Evolutionary conservation across 64 coral and sea anemone species (phyloP).

Genomic region (Montipora sp.): DNA sequence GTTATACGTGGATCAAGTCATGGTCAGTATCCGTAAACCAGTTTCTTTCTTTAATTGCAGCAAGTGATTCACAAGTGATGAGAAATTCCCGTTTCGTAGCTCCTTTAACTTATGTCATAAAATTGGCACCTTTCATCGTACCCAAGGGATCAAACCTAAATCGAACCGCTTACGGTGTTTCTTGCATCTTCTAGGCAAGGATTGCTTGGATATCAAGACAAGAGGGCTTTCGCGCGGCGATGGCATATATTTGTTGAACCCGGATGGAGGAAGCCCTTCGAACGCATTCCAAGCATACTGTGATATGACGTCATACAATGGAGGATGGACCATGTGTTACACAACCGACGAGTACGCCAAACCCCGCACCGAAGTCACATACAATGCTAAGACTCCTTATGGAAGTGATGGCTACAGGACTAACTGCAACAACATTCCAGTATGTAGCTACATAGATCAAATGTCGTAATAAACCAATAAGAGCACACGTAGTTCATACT

Average conservation of each 20-base stretch:
- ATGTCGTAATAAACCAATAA: too few relatives aligned
- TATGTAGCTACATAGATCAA: neutral
- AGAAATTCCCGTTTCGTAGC: too few relatives aligned
- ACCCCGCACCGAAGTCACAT: constrained; percentile 23
- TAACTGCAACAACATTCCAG: constrained; percentile 25
- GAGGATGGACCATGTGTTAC: constrained; percentile 65
- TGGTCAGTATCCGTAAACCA: too few relatives aligned
- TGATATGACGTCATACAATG: constrained; percentile 51
- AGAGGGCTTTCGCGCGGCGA: neutral
- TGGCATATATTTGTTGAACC: constrained; percentile 40
- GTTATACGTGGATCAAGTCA: too few relatives aligned
- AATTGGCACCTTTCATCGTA: too few relatives aligned
- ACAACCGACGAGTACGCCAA: constrained; percentile 34
- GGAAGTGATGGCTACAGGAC: constrained; percentile 24
- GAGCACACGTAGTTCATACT: too few relatives aligned
- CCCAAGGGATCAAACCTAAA: too few relatives aligned
- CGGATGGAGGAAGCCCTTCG: constrained; percentile 21
- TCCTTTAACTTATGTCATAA: too few relatives aligned
- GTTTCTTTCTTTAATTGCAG: too few relatives aligned
- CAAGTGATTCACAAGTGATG: too few relatives aligned
- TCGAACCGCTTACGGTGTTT: too few relatives aligned
- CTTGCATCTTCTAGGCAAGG: neutral
- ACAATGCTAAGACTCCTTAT: neutral
- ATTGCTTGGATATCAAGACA: neutral
- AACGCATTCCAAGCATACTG: constrained; percentile 33